Base-by-base conservation (phyloP, 2,797 vertebrate species). In the Gymnopithys bicolor region DNA sequence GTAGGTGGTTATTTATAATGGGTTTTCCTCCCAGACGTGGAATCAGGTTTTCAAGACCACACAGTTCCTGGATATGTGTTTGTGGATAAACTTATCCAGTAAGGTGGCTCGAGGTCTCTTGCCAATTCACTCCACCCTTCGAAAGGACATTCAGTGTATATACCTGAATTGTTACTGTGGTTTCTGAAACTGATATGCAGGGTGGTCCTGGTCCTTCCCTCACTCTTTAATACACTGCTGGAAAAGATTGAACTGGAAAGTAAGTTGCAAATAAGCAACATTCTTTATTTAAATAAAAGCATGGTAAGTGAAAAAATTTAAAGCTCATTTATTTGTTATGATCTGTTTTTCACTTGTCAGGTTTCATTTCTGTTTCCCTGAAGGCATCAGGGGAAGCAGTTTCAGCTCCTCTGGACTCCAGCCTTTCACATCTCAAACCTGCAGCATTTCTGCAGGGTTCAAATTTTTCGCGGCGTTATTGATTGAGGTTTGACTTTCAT, bases 391-490 rank as follows among this genome's bases (percentile, higher is more conserved):
- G 25, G 24, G 69, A 64, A 86, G 56, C 49, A 77, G 24, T 62
- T 83, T 53, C 32, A 49, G 46, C 71, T 45, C 33, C 48, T 52
- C 28, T 45, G 30, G 5, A 14, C 1, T 3, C 7, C 3, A 25
- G 13, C 37, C 51, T 46, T 74, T 74, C 0, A 0, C 37, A 5
- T 84, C 51, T 86, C 62, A 37, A 58, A 58, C 69, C 41, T 3
- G 2, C 56, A 30, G 55, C 4, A 0, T 48, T 74, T 63, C 58
- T 43, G 41, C 46, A 33, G 64, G 52, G 17, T 35, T 45, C 58
- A 25, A 64, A 12, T 58, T 53, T 83, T 86, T 66, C 1, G 0
- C 0, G 0, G 13, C 23, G 1, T 69, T 84, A 45, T 21, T 18
- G 60, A 41, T 41, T 19, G 45, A 39, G 19, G 6, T 24, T 62